Evolutionary conservation across 2,888 invertebrate species (phyloP).

Genomic region (Eupithecia subfuscata): DNA sequence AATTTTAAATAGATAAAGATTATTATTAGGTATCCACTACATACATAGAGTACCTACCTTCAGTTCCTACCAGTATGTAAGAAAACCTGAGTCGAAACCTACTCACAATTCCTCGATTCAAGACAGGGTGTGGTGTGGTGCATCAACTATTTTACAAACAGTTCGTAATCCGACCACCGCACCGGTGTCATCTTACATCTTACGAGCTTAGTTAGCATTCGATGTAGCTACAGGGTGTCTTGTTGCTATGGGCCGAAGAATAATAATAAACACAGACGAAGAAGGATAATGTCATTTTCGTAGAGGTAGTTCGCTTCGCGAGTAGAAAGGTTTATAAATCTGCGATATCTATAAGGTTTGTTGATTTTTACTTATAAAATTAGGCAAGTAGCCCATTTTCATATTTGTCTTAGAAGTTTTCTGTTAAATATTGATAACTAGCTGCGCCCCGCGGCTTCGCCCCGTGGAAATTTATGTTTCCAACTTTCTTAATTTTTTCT

Average conservation of each 20-base stretch:
- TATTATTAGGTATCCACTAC: too few species aligned
- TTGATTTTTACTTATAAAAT: too few species aligned
- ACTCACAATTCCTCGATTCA: neutral
- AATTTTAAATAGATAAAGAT: too few species aligned
- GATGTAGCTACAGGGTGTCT: conserved; percentile 7
- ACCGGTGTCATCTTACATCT: neutral
- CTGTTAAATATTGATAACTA: too few species aligned
- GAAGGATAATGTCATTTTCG: neutral
- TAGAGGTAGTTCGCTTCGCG: neutral
- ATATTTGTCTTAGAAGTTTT: too few species aligned
- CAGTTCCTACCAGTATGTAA: neutral
- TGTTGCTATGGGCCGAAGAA: neutral
- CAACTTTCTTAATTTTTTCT: too few species aligned
- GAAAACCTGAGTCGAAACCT: neutral
- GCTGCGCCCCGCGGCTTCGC: too few species aligned
- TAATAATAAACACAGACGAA: neutral
- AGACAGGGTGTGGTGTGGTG: neutral
- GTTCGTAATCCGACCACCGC: neutral
- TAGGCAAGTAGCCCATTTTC: too few species aligned
- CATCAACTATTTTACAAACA: neutral
- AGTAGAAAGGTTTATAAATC: too few species aligned
- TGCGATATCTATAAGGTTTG: too few species aligned
- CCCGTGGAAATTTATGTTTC: too few species aligned
- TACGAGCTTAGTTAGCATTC: conserved; percentile 5
- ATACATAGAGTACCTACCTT: too few species aligned